Percentiles rank a stretch among this genome's conserved stretches.
phyloP scores from a whole-genome alignment of 2,113 vertebrate species.

The Pampusana beccarii region DNA sequence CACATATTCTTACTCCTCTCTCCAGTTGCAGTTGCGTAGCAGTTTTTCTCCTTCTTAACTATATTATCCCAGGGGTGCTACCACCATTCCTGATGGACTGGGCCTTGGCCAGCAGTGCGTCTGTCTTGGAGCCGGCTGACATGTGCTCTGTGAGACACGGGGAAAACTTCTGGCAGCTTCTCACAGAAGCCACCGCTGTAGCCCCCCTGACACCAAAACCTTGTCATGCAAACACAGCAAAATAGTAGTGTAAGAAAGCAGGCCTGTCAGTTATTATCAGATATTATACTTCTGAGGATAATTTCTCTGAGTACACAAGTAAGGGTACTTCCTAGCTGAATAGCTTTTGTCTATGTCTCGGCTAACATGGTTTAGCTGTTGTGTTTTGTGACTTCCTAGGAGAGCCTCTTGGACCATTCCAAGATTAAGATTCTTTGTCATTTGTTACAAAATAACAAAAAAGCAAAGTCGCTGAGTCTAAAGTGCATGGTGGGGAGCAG shows the following conservation, averaged over 20 bases:
- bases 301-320: neutral
- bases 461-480: conserved; percentile 10
- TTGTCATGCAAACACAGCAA: too few relatives aligned
- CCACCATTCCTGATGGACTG: too few relatives aligned
- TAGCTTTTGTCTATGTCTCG: neutral
- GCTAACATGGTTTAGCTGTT: neutral
- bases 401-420: neutral
- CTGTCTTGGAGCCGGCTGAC: too few relatives aligned
- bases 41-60: too few relatives aligned
- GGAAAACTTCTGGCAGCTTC: too few relatives aligned
- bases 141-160: too few relatives aligned
- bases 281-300: neutral
- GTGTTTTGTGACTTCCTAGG: neutral
- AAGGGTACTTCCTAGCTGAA: neutral
- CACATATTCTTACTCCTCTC: too few relatives aligned
- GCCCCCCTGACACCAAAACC: too few relatives aligned
- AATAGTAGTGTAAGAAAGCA: neutral
- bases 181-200: too few relatives aligned
- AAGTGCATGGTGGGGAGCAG: neutral
- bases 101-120: too few relatives aligned
- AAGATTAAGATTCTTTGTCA: conserved; percentile 13
- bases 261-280: neutral
- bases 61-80: too few relatives aligned
- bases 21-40: too few relatives aligned
- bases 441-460: conserved; percentile 18